These are phyloP conservation scores for Chlorops oryzae DNA, from an alignment of 1,140 invertebrate species.

Conservation along the genomic window DNA sequence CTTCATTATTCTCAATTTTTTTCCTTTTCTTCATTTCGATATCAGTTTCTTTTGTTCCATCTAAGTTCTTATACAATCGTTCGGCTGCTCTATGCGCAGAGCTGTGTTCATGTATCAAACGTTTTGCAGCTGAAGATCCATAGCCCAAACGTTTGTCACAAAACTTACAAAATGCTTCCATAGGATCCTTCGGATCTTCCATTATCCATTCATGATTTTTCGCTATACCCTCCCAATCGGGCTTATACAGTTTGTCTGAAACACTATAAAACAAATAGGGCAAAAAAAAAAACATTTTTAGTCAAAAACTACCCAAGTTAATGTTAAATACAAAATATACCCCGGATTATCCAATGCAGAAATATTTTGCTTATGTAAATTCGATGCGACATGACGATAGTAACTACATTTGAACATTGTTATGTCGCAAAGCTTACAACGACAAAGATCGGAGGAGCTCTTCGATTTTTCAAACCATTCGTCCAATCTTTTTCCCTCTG, in stretches of 20 bases:
- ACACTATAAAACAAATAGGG: neutral
- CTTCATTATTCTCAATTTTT: no score
- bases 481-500: no score
- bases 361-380: neutral
- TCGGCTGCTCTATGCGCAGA: no score
- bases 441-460: no score
- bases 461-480: no score
- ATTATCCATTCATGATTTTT: constrained; percentile 4
- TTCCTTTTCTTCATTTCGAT: no score
- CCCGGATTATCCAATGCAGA: neutral
- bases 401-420: constrained; percentile 6
- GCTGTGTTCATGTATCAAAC: constrained; percentile 1
- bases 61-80: no score
- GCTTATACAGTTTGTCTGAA: neutral
- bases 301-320: neutral
- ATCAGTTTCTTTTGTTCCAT: no score
- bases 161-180: constrained; percentile 1
- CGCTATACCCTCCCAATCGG: neutral
- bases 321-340: no score
- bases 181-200: constrained; percentile 6
- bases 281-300: neutral
- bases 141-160: constrained; percentile 8
- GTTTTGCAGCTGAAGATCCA: constrained; percentile 1
- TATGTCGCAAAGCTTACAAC: constrained; percentile 1
- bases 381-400: neutral